phyloP scores from a whole-genome alignment of 1,140 invertebrate species.

The Diuraphis noxia region DNA sequence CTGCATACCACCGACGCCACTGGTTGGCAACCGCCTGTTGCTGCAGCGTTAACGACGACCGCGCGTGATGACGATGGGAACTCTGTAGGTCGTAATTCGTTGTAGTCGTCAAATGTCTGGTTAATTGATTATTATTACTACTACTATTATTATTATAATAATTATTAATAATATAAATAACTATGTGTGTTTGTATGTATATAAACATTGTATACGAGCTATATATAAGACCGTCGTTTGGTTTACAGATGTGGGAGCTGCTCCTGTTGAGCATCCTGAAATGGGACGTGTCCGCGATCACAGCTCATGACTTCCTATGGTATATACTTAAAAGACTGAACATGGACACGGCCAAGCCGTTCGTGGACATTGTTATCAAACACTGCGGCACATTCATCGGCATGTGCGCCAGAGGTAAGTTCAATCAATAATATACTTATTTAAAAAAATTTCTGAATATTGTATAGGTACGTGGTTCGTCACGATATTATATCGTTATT shows the following conservation, averaged over 20 bases:
- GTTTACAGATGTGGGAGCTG: slow-evolving; percentile 78
- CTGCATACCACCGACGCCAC: neutral
- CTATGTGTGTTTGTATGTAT: neutral
- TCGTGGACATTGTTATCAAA: slow-evolving; percentile 62
- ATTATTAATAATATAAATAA: neutral
- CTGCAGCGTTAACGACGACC: neutral
- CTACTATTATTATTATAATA: neutral
- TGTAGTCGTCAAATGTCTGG: neutral
- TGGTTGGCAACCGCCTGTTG: neutral
- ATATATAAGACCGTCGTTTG: slow-evolving; percentile 7
- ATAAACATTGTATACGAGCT: neutral
- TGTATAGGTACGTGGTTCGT: neutral
- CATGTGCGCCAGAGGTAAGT: slow-evolving; percentile 76
- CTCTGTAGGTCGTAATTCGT: neutral
- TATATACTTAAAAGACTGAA: slow-evolving; percentile 66
- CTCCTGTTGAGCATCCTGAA: slow-evolving; percentile 76
- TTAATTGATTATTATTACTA: slow-evolving; percentile 24
- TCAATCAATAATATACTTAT: neutral
- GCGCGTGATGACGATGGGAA: neutral
- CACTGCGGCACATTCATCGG: slow-evolving; percentile 81
- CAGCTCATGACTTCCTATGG: slow-evolving; percentile 77
- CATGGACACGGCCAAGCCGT: slow-evolving; percentile 65
- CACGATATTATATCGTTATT: neutral
- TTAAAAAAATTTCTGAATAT: neutral
- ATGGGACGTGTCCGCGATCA: slow-evolving; percentile 81